Evolutionary conservation across 2,888 invertebrate species (phyloP), one percentile per base, ranked within the genome.

Genomic region (Biston stratarius): DNA sequence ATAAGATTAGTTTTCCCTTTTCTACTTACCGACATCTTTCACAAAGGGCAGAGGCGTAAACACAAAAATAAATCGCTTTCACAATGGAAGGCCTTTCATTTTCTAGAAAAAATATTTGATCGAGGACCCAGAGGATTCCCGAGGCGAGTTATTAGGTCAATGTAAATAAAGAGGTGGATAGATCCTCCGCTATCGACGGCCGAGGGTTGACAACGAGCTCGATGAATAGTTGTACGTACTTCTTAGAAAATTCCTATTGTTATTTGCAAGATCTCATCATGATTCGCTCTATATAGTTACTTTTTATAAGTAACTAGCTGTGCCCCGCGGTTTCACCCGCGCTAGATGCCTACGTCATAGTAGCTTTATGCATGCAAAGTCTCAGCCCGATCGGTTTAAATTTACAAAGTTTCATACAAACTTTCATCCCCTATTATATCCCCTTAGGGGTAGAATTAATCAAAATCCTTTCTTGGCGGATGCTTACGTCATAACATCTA

Each of bases 101-200:
- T 75, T 62, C 72, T 68, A 65, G 67, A 77, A 79, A 81, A 83
- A 81, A 85, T 84, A 84, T 86, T 88, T 84, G 78, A 74, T 75
- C 72, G 69, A 64, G 70, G 67, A 77, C 77, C 77, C 73, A 62
- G 68, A 74, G 79, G 81, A 76, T 74, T 69, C 75, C 63, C 74
- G 72, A 76, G 69, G 64, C 68, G 78, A 78, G 78, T 86, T 89
- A 86, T 87, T 87, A 84, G 83, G 82, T 78, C 78, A 83, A 77
- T 81, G 84, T 83, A 85, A 88, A 89, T 86, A 89, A 78, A 81
- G 79, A 67, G 73, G 45, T 40, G 51, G 73, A 79, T 75, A 72
- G 74, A 77, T 80, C 82, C 79, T 77, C 82, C 76, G 73, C 77
- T 79, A 83, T 84, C 79, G 79, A 75, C 74, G 76, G 78, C 74